Evolutionary conservation across 2,113 vertebrate genomes (phyloP).

Genomic region (Crotalus helleri): DNA sequence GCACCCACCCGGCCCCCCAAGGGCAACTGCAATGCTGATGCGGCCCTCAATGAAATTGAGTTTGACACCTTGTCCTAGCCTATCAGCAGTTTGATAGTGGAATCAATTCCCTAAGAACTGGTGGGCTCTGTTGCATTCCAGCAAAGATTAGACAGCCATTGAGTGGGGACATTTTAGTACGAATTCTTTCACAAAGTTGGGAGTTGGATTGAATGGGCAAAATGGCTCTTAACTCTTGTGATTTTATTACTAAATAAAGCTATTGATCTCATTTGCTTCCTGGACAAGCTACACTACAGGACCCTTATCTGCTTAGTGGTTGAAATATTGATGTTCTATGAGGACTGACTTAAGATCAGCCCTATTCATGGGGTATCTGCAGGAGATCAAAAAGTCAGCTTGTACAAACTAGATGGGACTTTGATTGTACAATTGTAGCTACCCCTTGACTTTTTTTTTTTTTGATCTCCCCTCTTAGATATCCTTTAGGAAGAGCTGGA

Average conservation of each 20-base stretch:
- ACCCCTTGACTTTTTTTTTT: background rate
- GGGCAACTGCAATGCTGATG: too few relatives aligned
- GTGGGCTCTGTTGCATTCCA: background rate
- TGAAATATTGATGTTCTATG: background rate
- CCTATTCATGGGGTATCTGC: background rate
- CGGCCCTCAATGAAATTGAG: too few relatives aligned
- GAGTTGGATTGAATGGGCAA: background rate
- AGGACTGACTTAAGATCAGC: background rate
- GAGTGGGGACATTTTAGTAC: background rate
- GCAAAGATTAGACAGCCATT: background rate
- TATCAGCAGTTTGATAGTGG: background rate
- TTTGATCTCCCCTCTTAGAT: background rate
- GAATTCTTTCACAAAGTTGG: background rate
- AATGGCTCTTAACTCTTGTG: background rate
- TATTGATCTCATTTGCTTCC: background rate
- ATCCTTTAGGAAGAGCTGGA: background rate
- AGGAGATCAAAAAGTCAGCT: background rate
- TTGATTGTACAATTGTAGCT: background rate
- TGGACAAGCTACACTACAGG: background rate
- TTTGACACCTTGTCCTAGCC: background rate
- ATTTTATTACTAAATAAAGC: background rate
- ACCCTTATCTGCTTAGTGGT: background rate
- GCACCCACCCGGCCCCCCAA: too few relatives aligned
- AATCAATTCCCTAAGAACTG: background rate
- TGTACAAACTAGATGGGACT: background rate